Conservation (phyloP, 2,113 vertebrate genomes). For the Hydropotes inermis region DNA sequence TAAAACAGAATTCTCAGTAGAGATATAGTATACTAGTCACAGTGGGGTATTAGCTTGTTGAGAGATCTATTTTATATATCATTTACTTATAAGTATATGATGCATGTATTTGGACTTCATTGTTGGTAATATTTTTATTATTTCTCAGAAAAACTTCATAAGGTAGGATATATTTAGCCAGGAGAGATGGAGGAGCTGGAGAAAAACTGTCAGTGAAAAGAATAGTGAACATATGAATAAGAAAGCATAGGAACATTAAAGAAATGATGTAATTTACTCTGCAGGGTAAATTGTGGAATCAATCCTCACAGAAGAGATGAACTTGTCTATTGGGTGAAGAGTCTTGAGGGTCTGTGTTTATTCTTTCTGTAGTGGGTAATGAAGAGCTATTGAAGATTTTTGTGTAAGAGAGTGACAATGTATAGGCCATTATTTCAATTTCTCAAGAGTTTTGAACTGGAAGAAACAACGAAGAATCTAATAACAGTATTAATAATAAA, state of each 20-base stretch:
- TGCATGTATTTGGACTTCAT: background rate
- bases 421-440: background rate
- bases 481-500: background rate
- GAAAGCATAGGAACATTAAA: background rate
- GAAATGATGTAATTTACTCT: background rate
- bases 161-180: background rate
- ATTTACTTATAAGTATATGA: conserved; percentile 24
- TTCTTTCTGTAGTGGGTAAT: background rate
- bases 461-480: background rate
- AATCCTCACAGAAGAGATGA: background rate
- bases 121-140: background rate
- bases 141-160: conserved; percentile 7
- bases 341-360: background rate
- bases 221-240: background rate
- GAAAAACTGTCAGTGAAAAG: background rate
- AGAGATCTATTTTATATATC: background rate
- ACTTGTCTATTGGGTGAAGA: background rate
- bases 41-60: conserved; percentile 36
- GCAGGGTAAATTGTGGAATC: background rate
- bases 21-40: background rate
- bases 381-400: background rate
- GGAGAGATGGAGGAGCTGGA: background rate
- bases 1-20: conserved; percentile 37
- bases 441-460: background rate
- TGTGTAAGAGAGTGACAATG: background rate